Evolutionary conservation across 1,140 invertebrate genomes (phyloP).

Genomic region (Copidosoma floridanum): DNA sequence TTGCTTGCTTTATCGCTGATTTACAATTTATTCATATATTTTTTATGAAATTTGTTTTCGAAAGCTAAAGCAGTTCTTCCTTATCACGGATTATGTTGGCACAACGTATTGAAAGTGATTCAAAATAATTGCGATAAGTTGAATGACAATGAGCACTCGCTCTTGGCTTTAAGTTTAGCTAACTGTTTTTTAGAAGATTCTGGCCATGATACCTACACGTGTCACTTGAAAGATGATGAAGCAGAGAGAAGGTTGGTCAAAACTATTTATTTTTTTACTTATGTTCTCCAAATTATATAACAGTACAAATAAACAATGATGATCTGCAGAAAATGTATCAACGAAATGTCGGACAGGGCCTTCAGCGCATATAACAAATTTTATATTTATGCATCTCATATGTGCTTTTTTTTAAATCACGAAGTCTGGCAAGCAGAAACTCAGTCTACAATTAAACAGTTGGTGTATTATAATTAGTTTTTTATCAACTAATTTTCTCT

Average conservation of each 20-base stretch:
- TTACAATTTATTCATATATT: background rate
- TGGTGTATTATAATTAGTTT: conserved; percentile 39
- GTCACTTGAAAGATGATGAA: conserved; percentile 49
- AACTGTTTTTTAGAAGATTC: conserved; percentile 69
- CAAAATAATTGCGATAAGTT: conserved; percentile 61
- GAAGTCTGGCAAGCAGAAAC: conserved; percentile 68
- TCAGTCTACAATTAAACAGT: conserved; percentile 58
- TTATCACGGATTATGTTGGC: conserved; percentile 66
- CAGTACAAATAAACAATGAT: too few species aligned
- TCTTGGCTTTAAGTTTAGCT: conserved; percentile 63
- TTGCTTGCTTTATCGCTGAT: too few species aligned
- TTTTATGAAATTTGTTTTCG: conserved; percentile 19
- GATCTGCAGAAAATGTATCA: conserved; percentile 58
- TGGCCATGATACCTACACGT: conserved; percentile 58
- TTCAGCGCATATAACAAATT: conserved; percentile 66
- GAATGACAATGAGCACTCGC: conserved; percentile 62
- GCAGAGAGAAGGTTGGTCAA: conserved; percentile 40
- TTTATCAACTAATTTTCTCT: too few species aligned
- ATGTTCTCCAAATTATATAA: too few species aligned
- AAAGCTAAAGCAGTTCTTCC: conserved; percentile 51
- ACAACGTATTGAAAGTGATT: conserved; percentile 56
- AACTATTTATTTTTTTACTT: too few species aligned
- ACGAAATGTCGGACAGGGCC: conserved; percentile 60
- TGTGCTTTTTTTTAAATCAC: conserved; percentile 67
- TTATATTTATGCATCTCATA: conserved; percentile 69